phyloP scores from a whole-genome alignment of 1,140 invertebrate species.

The Nomia melanderi region DNA sequence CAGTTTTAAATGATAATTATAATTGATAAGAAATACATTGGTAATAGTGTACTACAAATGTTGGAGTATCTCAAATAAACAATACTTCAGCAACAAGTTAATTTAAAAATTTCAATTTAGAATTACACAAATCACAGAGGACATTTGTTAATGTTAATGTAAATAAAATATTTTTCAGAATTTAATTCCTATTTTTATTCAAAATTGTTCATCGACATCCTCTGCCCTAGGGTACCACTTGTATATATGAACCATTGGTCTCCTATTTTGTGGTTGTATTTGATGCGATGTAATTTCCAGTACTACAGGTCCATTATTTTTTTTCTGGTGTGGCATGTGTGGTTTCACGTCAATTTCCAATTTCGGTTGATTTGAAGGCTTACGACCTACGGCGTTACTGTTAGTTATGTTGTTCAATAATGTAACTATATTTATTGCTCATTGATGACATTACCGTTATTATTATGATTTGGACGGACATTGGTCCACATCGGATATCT shows the following conservation, averaged over 20 bases:
- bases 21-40: background rate
- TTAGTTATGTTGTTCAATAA: background rate
- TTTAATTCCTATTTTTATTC: background rate
- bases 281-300: background rate
- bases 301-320: conserved; percentile 1
- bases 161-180: background rate
- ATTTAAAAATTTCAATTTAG: too few relatives aligned
- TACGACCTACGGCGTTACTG: conserved; percentile 13
- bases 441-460: conserved; percentile 19
- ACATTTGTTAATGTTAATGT: background rate
- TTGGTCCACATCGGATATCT: conserved; percentile 63
- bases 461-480: conserved; percentile 62
- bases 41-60: too few relatives aligned
- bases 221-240: conserved; percentile 43
- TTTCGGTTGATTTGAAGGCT: conserved; percentile 22
- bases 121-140: background rate
- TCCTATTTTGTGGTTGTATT: background rate
- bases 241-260: conserved; percentile 37
- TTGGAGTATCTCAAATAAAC: background rate
- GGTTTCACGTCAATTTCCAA: conserved; percentile 29
- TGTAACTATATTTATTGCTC: too few relatives aligned
- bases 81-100: background rate
- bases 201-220: background rate
- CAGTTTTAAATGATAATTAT: too few relatives aligned
- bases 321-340: background rate